Evolutionary conservation across 2,797 vertebrate species (phyloP).

Genomic region (Gambusia yucatana): DNA sequence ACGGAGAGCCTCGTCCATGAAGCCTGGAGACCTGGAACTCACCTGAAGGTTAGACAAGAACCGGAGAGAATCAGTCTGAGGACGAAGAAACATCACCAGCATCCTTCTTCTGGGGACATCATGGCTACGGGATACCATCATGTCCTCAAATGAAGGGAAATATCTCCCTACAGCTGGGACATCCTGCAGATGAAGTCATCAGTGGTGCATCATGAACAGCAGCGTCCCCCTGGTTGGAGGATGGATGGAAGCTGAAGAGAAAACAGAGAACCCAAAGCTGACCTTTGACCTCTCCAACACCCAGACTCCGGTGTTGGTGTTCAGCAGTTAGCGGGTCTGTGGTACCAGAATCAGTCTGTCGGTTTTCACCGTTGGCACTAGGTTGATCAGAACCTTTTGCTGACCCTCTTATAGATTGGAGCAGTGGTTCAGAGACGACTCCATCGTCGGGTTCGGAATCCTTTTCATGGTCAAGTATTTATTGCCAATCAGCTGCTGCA

Average conservation of each 20-base stretch:
- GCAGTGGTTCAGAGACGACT: neutral
- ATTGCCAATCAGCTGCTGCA: neutral
- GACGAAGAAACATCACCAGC: neutral
- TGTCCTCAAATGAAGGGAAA: too few relatives aligned
- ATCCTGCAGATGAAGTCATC: neutral
- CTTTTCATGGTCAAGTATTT: neutral
- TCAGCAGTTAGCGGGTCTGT: neutral
- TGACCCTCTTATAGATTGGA: neutral
- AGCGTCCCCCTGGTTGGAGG: neutral
- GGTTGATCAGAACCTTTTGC: neutral
- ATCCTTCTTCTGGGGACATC: neutral
- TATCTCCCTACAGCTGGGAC: too few relatives aligned
- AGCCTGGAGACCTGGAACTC: constrained; percentile 35
- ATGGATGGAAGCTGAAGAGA: neutral
- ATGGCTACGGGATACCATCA: too few relatives aligned
- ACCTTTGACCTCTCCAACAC: neutral
- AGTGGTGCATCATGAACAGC: neutral
- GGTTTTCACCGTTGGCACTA: neutral
- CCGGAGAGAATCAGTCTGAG: neutral
- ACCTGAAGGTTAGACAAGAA: constrained; percentile 58
- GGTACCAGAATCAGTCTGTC: neutral
- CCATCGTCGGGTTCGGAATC: neutral
- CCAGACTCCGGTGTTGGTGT: neutral
- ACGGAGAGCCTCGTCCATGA: constrained; percentile 51
- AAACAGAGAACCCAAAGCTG: neutral